Percentiles rank a stretch among this genome's conserved stretches.
Evolutionary conservation across 2,888 invertebrate genomes (phyloP).

Genomic region (Drosophila nr. perissopoda): DNA sequence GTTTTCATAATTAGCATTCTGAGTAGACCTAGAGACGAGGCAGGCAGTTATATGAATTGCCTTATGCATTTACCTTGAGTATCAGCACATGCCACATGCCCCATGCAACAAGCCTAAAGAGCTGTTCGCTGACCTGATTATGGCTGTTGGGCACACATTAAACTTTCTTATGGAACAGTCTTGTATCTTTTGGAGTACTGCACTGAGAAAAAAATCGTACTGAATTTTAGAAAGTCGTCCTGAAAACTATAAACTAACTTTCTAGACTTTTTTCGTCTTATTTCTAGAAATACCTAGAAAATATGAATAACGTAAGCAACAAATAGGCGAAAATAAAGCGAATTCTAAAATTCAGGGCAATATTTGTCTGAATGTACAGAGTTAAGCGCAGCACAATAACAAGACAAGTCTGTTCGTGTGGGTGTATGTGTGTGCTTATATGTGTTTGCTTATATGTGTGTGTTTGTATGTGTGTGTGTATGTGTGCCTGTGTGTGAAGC

Average conservation of each 20-base stretch:
- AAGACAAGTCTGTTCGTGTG: background rate
- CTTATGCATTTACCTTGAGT: slow-evolving; percentile 15
- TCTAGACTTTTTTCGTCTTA: too few relatives aligned
- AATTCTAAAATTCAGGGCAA: background rate
- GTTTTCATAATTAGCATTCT: slow-evolving; percentile 76
- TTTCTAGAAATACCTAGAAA: too few relatives aligned
- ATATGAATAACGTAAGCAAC: background rate
- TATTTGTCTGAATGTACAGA: background rate
- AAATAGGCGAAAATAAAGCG: background rate
- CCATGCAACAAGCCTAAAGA: slow-evolving; percentile 3
- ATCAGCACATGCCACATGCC: slow-evolving; percentile 10
- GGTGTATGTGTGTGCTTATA: background rate
- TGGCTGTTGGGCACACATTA: background rate
- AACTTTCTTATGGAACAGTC: background rate
- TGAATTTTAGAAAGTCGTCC: background rate
- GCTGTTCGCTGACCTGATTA: background rate
- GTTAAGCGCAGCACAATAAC: background rate
- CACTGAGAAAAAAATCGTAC: background rate
- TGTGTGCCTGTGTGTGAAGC: slow-evolving; percentile 8
- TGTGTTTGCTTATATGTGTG: background rate
- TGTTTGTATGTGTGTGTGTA: background rate
- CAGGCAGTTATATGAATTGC: background rate
- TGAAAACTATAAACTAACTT: background rate
- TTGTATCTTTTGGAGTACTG: background rate
- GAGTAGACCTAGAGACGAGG: slow-evolving; percentile 28